phyloP scores from a whole-genome alignment of 2,113 vertebrate species.

The Hypomesus transpacificus region DNA sequence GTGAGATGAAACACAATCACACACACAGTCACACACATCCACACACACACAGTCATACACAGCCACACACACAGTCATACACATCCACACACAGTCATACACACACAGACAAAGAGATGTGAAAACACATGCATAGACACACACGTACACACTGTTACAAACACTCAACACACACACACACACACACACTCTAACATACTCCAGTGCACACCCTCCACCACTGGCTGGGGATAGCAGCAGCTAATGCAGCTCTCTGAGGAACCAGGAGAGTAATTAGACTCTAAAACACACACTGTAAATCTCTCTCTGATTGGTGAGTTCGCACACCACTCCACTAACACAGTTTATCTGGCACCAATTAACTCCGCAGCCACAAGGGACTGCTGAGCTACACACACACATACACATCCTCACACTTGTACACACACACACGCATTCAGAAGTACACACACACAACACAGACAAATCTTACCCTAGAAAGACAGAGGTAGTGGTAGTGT shows the following conservation, averaged over 20 bases:
- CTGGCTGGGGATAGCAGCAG: constrained; percentile 78
- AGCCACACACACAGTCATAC: background rate
- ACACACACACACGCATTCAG: constrained; percentile 16
- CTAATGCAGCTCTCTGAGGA: constrained; percentile 91
- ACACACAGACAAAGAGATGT: background rate
- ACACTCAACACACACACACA: constrained; percentile 15
- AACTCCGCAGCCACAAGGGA: constrained; percentile 81
- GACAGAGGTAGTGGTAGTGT: no score
- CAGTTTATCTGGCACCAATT: constrained; percentile 95
- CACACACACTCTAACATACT: constrained; percentile 29
- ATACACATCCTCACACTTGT: background rate
- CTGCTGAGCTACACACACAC: constrained; percentile 75
- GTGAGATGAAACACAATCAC: constrained; percentile 65
- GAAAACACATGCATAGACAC: constrained; percentile 38
- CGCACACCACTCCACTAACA: constrained; percentile 67
- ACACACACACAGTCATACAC: background rate
- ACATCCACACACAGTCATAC: background rate
- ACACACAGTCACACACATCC: constrained; percentile 7
- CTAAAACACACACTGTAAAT: constrained; percentile 98
- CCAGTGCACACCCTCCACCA: background rate
- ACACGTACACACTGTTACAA: constrained; percentile 5
- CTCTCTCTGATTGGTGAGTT: constrained; percentile 94
- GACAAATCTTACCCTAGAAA: background rate
- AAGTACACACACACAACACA: background rate
- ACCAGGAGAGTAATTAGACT: constrained; percentile 98